Base-by-base conservation (phyloP, 2,113 vertebrate genomes). In the Eulacestoma nigropectus region DNA sequence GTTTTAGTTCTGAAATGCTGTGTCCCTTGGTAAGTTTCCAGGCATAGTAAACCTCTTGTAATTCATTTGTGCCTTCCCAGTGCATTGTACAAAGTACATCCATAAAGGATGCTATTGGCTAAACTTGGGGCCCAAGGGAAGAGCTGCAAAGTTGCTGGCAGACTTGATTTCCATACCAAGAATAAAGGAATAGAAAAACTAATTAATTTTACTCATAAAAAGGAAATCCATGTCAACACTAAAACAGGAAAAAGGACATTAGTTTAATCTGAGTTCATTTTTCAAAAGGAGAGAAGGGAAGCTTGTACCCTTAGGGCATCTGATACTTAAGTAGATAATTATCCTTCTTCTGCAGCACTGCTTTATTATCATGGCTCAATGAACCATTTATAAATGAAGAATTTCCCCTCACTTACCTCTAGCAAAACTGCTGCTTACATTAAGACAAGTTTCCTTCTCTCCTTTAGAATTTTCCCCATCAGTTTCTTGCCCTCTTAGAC, bases 271-370 rank as follows among this genome's bases (percentile, higher is more conserved):
- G 84, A 96, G 95, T 93, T 97, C 96, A 97, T 97, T 98, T 98
- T 97, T 97, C 95, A 97, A 94, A 91, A 97, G 85, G 84, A 92
- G 91, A 95, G 87, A 97, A 96, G 79, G 87, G 96, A 96, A 96
- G 95, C 76, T 89, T 93, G 97, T 80, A 97, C 95, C 96, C 97
- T 97, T 70, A 88, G 97, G 97, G 95, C 90, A 96, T 95, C 96
- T 95, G 95, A 98, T 97, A 96, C 97, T 98, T 97, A 97, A 97
- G 97, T 96, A 98, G 97, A 98, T 98, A 98, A 98, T 98, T 98
- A 97, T 95, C 97, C 96, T 97, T 93, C 94, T 96, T 96, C 96
- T 92, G 93, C 94, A 97, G 96, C 89, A 93, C 83, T 96, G 96
- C 94, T 98, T 97, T 97, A 98, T 98, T 98, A 98, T 95, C 97